Base-by-base conservation (phyloP, 2,797 vertebrate genomes). In the Nyctibius grandis region DNA sequence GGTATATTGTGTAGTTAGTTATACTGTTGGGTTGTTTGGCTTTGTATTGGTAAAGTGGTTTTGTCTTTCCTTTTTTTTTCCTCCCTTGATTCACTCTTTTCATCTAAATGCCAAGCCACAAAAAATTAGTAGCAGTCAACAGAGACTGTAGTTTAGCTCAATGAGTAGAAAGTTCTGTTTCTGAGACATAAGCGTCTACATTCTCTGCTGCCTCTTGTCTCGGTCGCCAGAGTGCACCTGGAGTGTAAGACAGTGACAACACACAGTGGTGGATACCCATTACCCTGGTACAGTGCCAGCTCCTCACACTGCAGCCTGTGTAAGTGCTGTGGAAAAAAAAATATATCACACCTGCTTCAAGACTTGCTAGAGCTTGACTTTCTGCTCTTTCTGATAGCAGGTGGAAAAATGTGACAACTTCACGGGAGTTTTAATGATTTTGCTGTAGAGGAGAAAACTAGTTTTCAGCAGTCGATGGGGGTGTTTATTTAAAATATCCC, bases 401-500 rank as follows among this genome's bases (percentile, higher is more conserved):
- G 70, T 94, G 57, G 51, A 25, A 76, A 95, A 93, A 94, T 74
- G 23, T 93, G 82, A 93, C 86, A 83, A 54, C 57, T 95, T 95
- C 84, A 50, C 6, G 9, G 90, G 82, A 90, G 72, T 84, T 93
- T 84, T 96, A 91, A 95, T 95, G 91, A 94, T 93, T 95, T 95
- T 75, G 42, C 69, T 85, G 76, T 65, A 60, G 87, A 65, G 59
- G 51, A 89, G 85, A 67, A 96, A 96, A 95, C 48, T 67, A 88
- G 47, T 95, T 95, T 96, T 93, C 89, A 75, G 26, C 65, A 89
- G 80, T 92, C 74, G 57, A 0, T 77, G 79, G 69, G 78, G 65
- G 87, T 96, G 89, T 91, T 94, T 96, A 88, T 97, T 95, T 96
- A 93, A 94, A 96, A 93, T 94, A 90, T 80, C 70, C 87, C 6